These are phyloP conservation scores for Magallana nippona DNA, from an alignment of 2,888 invertebrate genomes.

Conservation along the genomic window DNA sequence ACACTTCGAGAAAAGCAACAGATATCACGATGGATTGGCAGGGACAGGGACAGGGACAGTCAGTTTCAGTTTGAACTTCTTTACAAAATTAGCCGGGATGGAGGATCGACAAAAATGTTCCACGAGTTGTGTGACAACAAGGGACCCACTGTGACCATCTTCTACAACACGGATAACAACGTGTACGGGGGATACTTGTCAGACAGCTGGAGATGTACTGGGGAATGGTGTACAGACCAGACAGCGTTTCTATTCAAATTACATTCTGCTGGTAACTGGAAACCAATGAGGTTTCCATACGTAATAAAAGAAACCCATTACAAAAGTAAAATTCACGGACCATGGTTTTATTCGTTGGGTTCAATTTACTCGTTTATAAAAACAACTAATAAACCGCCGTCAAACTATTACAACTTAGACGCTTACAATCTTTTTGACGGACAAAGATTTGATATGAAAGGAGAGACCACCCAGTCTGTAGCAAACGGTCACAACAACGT, in stretches of 20 bases:
- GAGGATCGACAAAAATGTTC: conserved; percentile 46
- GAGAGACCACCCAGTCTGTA: conserved; percentile 8
- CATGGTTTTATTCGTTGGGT: not conserved
- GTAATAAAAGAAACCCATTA: not conserved
- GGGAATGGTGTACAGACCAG: conserved; percentile 21
- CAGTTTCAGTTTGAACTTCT: conserved; percentile 38
- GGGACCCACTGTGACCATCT: conserved; percentile 50
- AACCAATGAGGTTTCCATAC: conserved; percentile 39
- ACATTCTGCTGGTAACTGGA: conserved; percentile 37
- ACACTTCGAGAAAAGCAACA: conserved; percentile 14
- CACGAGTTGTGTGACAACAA: conserved; percentile 53
- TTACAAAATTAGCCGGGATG: conserved; percentile 47
- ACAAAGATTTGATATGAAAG: conserved; percentile 22
- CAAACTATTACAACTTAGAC: not conserved
- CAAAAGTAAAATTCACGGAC: not conserved
- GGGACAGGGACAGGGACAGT: not conserved
- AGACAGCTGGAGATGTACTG: conserved; percentile 39
- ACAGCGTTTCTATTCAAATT: conserved; percentile 52
- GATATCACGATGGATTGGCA: conserved; percentile 49
- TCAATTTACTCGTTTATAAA: not conserved
- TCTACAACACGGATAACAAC: conserved; percentile 48
- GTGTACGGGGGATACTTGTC: conserved; percentile 54
- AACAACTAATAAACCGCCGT: not conserved
- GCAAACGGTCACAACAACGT: conserved; percentile 53
- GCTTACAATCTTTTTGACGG: not conserved